These are phyloP conservation scores for Chloropsis hardwickii DNA, from an alignment of 2,113 vertebrate species.

Conservation along the genomic window DNA sequence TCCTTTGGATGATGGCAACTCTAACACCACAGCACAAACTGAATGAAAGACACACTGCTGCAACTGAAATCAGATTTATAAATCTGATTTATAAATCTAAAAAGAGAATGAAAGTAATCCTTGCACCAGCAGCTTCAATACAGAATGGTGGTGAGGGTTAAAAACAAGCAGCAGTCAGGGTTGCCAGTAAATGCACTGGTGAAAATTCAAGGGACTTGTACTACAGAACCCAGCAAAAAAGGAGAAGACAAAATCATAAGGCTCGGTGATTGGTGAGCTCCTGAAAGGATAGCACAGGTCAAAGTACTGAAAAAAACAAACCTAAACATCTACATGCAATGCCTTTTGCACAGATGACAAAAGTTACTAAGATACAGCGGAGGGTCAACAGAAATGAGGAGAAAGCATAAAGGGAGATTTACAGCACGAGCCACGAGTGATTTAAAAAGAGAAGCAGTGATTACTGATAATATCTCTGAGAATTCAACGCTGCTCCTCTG, in stretches of 20 bases:
- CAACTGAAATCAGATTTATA: too few relatives aligned
- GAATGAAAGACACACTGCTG: background rate
- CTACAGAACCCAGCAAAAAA: background rate
- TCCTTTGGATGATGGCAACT: background rate
- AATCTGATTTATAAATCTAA: background rate
- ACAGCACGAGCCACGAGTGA: background rate
- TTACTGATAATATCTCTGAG: background rate
- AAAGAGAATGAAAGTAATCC: background rate
- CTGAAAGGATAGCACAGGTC: background rate
- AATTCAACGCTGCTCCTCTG: background rate
- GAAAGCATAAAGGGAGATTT: background rate
- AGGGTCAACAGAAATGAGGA: background rate
- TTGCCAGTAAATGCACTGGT: background rate
- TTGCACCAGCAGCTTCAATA: background rate
- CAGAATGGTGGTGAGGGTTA: background rate
- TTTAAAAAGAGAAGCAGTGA: background rate
- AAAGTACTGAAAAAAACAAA: constrained; percentile 2
- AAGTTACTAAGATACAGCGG: background rate
- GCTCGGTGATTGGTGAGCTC: constrained; percentile 23
- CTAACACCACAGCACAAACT: background rate
- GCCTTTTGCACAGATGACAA: background rate
- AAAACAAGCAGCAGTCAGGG: background rate
- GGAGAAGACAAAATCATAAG: background rate
- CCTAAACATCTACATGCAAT: background rate
- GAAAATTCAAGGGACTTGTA: background rate